Percentiles rank a stretch among this genome's conserved stretches.
These are phyloP conservation scores for Probosciger aterrimus DNA, from an alignment of 2,113 vertebrate genomes.

Conservation along the genomic window DNA sequence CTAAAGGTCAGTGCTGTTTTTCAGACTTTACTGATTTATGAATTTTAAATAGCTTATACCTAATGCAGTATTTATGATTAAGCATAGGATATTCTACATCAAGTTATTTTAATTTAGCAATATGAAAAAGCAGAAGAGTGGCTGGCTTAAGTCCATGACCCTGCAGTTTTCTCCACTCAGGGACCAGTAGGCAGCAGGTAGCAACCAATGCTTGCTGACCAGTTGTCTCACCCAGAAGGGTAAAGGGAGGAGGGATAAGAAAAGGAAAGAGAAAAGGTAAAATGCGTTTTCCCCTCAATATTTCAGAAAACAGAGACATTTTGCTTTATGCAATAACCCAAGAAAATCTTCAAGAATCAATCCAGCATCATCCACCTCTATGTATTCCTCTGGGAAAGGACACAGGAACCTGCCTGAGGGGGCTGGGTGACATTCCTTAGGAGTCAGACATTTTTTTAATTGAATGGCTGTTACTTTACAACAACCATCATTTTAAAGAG, in stretches of 20 bases:
- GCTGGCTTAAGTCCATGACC: not conserved
- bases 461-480: not conserved
- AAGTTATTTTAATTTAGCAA: not conserved
- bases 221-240: not conserved
- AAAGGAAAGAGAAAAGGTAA: not conserved
- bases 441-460: not conserved
- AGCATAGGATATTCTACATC: not conserved
- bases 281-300: not conserved
- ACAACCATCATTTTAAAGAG: not conserved
- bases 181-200: not conserved
- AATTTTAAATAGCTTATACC: not conserved
- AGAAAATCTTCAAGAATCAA: not conserved
- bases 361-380: not conserved
- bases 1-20: not conserved
- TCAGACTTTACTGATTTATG: not conserved
- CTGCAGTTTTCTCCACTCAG: not conserved
- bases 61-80: not conserved
- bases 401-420: not conserved
- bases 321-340: not conserved
- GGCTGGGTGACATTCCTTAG: not conserved
- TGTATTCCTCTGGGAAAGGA: not conserved
- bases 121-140: not conserved
- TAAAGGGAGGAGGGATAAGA: not conserved
- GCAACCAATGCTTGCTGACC: accelerated
- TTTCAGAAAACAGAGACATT: not conserved